phyloP scores from a whole-genome alignment of 2,113 vertebrate species.

The Beaufortia kweichowensis region DNA sequence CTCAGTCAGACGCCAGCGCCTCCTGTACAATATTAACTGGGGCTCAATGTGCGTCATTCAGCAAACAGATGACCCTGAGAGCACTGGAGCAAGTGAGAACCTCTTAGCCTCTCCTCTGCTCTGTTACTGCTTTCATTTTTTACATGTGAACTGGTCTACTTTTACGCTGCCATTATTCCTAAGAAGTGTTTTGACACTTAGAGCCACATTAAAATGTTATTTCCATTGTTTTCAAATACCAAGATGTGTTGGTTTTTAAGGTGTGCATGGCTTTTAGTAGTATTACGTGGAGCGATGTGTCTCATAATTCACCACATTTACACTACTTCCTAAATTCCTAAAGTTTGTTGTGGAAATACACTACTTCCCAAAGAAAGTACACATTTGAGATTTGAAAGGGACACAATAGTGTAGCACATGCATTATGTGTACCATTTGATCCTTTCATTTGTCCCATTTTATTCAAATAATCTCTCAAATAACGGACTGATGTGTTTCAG shows the following conservation, averaged over 20 bases:
- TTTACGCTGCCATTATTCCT: not conserved
- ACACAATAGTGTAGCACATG: slow-evolving; percentile 5
- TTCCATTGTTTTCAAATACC: no score
- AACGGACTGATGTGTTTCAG: no score
- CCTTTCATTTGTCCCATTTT: no score
- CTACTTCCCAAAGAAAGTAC: no score
- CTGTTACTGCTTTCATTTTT: slow-evolving; percentile 22
- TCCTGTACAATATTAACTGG: slow-evolving; percentile 76
- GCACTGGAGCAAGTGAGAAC: slow-evolving; percentile 47
- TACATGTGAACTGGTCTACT: not conserved
- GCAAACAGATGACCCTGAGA: slow-evolving; percentile 69
- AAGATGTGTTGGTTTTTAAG: no score
- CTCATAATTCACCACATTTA: no score
- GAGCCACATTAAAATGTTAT: no score
- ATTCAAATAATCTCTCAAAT: no score
- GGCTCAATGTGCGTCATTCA: slow-evolving; percentile 76
- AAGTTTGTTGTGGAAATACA: no score
- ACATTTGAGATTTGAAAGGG: slow-evolving; percentile 36
- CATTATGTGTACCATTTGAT: not conserved
- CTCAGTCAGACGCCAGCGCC: slow-evolving; percentile 71
- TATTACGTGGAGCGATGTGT: no score
- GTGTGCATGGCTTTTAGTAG: no score
- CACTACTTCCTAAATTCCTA: no score
- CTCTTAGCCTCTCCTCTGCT: slow-evolving; percentile 25
- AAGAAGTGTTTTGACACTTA: not conserved